Conservation (phyloP, 2,888 invertebrate species). For the Physocephala rufipes region DNA sequence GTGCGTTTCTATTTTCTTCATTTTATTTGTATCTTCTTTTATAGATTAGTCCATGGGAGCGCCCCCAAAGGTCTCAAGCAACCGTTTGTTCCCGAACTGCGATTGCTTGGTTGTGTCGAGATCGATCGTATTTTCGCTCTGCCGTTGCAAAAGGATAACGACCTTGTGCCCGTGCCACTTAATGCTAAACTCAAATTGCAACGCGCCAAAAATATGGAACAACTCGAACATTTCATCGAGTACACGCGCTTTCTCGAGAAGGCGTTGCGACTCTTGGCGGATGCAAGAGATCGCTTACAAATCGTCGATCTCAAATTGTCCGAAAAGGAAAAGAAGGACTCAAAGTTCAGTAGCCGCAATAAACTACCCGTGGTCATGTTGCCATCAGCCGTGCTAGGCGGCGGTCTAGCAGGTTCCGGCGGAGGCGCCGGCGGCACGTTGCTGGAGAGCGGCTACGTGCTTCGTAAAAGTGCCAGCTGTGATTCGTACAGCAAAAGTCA, state of each 20-base stretch:
- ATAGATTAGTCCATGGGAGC: conserved; percentile 83
- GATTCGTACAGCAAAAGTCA: conserved; percentile 70
- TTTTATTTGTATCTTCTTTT: too few relatives aligned
- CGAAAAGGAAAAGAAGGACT: conserved; percentile 69
- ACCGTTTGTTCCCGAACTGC: conserved; percentile 84
- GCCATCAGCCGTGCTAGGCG: conserved; percentile 58
- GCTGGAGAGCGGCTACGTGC: conserved; percentile 70
- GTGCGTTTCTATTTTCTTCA: neutral
- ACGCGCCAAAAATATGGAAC: conserved; percentile 83
- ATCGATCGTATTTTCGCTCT: conserved; percentile 84
- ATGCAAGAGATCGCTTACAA: conserved; percentile 80
- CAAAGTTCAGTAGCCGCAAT: conserved; percentile 62
- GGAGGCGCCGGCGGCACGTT: conserved; percentile 53
- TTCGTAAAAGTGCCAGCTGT: conserved; percentile 81
- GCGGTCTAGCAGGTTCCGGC: conserved; percentile 1
- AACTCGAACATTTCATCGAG: conserved; percentile 77
- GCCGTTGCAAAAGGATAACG: conserved; percentile 82
- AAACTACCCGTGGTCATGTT: conserved; percentile 64
- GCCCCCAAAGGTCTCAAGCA: conserved; percentile 86
- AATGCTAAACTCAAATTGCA: conserved; percentile 87
- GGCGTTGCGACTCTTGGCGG: conserved; percentile 76
- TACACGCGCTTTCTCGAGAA: conserved; percentile 82
- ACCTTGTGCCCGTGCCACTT: conserved; percentile 83
- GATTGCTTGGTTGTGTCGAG: conserved; percentile 84
- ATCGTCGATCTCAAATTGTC: conserved; percentile 83